Evolutionary conservation across 2,113 vertebrate genomes (phyloP), one percentile per base, ranked within the genome.

Genomic region (Triplophysa siluroides): DNA sequence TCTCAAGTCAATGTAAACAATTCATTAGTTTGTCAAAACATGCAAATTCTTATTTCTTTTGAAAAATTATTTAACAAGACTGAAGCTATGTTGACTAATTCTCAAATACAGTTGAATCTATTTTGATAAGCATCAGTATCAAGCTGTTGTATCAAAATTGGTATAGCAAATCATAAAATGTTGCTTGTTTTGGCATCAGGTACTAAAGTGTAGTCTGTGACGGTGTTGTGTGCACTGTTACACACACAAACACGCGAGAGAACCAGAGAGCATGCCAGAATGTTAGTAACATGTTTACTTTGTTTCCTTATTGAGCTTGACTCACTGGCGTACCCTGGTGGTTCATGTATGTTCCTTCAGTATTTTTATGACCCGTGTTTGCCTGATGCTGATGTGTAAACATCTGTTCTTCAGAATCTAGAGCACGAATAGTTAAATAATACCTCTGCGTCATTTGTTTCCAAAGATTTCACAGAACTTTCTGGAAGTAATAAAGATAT

Each of bases 371-470:
- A 24, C 56, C 29, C 29, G 24, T 56, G 68, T 38, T 29, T 64
- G 63, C 56, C 23, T 63, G 52, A 21, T 10, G 74, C 62, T 73
- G 18, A 58, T 43, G 67, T 61, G 14, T 23, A 63, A 80, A 33
- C 54, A 19, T 64, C 43, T 81, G 78, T 18, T 64, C 29, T 52
- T 52, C 50, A 52, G 14, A 52, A 5, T 58, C 26, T 38, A 67
- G 78, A 13, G 8, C 47, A 77, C 60, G n/a, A 77, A 80, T 72
- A 77, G 82, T 80, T 83, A 77, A 83, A 64, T 62, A 8, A 43
- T 14, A 67, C 33, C 61, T 12, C 1, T 14, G 41, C 3, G 62
- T 52, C 43, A 14, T 26, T 41, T 29, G 23, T 23, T 58, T 26
- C 67, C 21, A 21, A 72, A 71, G 26, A 65, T 60, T 29, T 47